Conservation (phyloP, 2,113 vertebrate genomes). For the Chaetorhynchus papuensis region DNA sequence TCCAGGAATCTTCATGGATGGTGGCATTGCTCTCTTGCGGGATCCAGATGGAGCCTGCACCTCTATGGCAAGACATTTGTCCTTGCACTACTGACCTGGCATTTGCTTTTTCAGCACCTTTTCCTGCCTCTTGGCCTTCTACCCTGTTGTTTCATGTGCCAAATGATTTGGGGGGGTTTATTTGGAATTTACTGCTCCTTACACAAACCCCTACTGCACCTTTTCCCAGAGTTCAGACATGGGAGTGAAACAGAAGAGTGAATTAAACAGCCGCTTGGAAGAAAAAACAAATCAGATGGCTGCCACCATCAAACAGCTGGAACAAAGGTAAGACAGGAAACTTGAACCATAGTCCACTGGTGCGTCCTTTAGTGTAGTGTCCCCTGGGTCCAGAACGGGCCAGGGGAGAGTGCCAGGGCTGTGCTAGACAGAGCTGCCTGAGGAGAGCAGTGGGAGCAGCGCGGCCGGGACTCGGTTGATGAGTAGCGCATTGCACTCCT, state of each 20-base stretch:
- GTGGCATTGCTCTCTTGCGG: background rate
- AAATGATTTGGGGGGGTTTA: accelerated
- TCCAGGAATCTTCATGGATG: background rate
- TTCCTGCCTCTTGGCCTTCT: background rate
- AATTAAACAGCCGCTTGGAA: constrained; percentile 89
- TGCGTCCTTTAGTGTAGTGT: background rate
- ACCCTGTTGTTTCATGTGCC: background rate
- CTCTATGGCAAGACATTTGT: accelerated
- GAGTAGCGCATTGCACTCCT: accelerated
- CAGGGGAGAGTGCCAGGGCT: background rate
- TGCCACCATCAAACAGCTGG: constrained; percentile 91
- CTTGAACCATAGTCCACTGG: background rate
- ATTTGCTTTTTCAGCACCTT: background rate
- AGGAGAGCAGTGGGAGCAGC: background rate
- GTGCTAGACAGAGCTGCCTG: background rate
- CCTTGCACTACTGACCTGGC: background rate
- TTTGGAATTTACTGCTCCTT: background rate
- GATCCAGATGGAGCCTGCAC: background rate
- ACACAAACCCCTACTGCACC: accelerated
- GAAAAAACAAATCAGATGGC: constrained; percentile 97
- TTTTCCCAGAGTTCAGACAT: constrained; percentile 82
- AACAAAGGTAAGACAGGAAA: constrained; percentile 84
- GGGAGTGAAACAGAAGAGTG: constrained; percentile 91
- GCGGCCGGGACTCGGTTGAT: accelerated
- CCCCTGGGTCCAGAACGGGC: accelerated